These are phyloP conservation scores for Oceanodroma tethys DNA, from an alignment of 2,113 vertebrate species.

Conservation along the genomic window DNA sequence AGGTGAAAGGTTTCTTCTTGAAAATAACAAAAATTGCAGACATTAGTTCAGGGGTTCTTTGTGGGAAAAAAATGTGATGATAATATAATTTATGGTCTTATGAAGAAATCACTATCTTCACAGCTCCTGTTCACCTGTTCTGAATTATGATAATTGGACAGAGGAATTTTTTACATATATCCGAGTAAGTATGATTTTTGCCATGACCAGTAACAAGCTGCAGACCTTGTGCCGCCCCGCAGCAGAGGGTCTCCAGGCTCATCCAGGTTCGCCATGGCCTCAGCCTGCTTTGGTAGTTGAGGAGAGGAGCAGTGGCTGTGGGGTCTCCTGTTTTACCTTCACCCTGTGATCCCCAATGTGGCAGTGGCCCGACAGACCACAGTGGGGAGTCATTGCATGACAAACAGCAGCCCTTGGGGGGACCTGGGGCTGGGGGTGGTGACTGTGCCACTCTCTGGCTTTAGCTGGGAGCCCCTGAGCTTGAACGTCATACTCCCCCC, in stretches of 20 bases:
- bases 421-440: background rate
- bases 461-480: background rate
- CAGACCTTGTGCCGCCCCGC: background rate
- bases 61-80: background rate
- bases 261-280: background rate
- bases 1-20: background rate
- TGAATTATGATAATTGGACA: background rate
- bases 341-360: background rate
- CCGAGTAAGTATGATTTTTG: background rate
- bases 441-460: background rate
- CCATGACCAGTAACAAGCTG: background rate
- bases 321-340: background rate
- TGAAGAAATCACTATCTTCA: background rate
- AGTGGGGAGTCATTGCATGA: accelerated
- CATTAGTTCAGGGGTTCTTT: background rate
- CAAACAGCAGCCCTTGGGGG: background rate
- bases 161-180: background rate
- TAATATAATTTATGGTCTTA: background rate
- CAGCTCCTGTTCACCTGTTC: background rate
- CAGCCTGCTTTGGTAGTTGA: background rate
- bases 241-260: background rate
- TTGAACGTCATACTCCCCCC: background rate
- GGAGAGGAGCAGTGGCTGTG: background rate
- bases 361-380: too few relatives aligned
- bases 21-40: background rate